phyloP scores from a whole-genome alignment of 2,113 vertebrate species.

The Ancistrus triradiatus region DNA sequence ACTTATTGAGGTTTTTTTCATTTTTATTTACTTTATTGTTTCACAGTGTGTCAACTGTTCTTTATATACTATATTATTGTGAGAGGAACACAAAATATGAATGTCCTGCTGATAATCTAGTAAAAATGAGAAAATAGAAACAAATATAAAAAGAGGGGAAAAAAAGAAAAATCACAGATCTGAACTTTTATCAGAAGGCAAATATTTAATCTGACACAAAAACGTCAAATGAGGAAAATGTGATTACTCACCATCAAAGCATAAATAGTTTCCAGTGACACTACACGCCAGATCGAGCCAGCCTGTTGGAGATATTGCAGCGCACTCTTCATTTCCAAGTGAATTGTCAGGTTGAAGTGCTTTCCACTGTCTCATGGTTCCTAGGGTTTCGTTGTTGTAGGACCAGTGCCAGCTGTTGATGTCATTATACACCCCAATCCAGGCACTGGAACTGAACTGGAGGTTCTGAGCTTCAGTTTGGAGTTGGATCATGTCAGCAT shows the following conservation, averaged over 20 bases:
- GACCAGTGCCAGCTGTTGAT: slow-evolving; percentile 23
- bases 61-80: too few relatives aligned
- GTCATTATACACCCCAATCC: slow-evolving; percentile 16
- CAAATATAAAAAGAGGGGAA: too few relatives aligned
- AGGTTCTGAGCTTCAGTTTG: not conserved
- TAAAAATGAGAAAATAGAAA: too few relatives aligned
- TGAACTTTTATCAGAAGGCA: too few relatives aligned
- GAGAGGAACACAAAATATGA: too few relatives aligned
- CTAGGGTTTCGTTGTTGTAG: not conserved
- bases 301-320: fast-evolving
- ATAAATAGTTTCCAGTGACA: not conserved
- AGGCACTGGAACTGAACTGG: not conserved
- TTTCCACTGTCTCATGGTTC: not conserved
- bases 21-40: too few relatives aligned
- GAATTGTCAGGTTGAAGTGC: slow-evolving; percentile 6
- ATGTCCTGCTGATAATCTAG: too few relatives aligned
- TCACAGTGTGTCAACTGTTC: too few relatives aligned
- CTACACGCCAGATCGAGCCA: not conserved
- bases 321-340: not conserved
- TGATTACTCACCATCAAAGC: slow-evolving; percentile 6
- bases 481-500: slow-evolving; percentile 7
- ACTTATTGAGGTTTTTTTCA: too few relatives aligned
- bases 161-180: too few relatives aligned
- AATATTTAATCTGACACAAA: too few relatives aligned
- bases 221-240: too few relatives aligned